phyloP scores from a whole-genome alignment of 2,888 invertebrate species.

The Epirrita christyi region DNA sequence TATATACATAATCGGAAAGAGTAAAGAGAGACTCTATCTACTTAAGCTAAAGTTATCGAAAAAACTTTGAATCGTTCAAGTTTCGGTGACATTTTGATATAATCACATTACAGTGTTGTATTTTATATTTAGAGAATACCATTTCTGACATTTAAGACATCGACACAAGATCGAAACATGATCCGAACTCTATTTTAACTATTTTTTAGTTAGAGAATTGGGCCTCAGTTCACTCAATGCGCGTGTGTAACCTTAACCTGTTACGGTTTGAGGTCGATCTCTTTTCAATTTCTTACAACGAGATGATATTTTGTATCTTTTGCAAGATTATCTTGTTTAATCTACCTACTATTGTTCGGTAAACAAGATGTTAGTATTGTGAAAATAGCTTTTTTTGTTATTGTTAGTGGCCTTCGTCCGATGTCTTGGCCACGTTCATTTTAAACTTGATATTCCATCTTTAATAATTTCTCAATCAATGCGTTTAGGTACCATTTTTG shows the following conservation, averaged over 20 bases:
- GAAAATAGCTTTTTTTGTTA: slow-evolving; percentile 19
- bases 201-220: too few relatives aligned
- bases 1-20: too few relatives aligned
- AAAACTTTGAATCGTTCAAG: too few relatives aligned
- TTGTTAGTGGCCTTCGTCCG: slow-evolving; percentile 13
- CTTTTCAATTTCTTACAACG: slow-evolving; percentile 43
- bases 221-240: slow-evolving; percentile 15
- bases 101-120: too few relatives aligned
- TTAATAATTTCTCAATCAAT: slow-evolving; percentile 20
- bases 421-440: slow-evolving; percentile 27
- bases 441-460: slow-evolving; percentile 15
- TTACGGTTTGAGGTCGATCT: slow-evolving; percentile 43
- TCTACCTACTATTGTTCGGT: slow-evolving; percentile 32
- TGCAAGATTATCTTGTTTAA: slow-evolving; percentile 36
- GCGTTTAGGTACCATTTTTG: slow-evolving; percentile 1
- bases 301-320: slow-evolving; percentile 36
- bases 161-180: too few relatives aligned
- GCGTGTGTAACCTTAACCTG: slow-evolving; percentile 47
- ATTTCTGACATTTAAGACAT: too few relatives aligned
- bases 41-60: too few relatives aligned
- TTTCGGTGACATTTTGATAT: too few relatives aligned
- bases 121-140: too few relatives aligned
- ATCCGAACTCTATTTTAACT: too few relatives aligned
- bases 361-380: slow-evolving; percentile 24
- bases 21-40: too few relatives aligned